These are phyloP conservation scores for Botia kubotai DNA, from an alignment of 2,797 vertebrate species.

Conservation along the genomic window DNA sequence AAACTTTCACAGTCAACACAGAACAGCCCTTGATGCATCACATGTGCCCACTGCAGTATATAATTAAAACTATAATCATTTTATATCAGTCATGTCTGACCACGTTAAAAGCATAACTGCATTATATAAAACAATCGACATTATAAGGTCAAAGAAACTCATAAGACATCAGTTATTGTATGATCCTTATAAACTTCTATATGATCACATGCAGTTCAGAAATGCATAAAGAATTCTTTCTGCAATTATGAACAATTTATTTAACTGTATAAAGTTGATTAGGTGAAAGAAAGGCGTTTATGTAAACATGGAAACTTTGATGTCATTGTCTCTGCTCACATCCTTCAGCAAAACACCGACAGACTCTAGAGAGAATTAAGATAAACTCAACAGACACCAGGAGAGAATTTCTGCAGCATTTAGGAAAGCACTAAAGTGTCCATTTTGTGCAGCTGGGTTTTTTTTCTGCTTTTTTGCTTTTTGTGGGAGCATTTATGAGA, in stretches of 20 bases:
- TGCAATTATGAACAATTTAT: conserved; percentile 28
- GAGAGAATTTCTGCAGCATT: conserved; percentile 7
- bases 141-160: background rate
- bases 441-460: conserved; percentile 42
- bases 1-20: conserved; percentile 64
- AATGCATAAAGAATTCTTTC: background rate
- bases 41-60: conserved; percentile 47
- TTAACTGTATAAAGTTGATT: conserved; percentile 27
- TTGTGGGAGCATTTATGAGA: conserved; percentile 50
- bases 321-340: background rate
- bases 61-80: conserved; percentile 51
- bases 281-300: conserved; percentile 5
- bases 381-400: background rate
- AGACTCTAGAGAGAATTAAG: background rate
- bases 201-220: background rate
- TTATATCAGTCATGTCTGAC: conserved; percentile 27
- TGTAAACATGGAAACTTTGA: conserved; percentile 37
- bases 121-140: background rate
- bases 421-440: conserved; percentile 22
- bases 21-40: conserved; percentile 44
- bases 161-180: background rate
- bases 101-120: background rate
- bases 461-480: conserved; percentile 20
- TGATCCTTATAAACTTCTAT: background rate
- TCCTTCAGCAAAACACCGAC: background rate